Evolutionary conservation across 2,113 vertebrate genomes (phyloP).

Genomic region (Rhinolophus ferrumequinum): DNA sequence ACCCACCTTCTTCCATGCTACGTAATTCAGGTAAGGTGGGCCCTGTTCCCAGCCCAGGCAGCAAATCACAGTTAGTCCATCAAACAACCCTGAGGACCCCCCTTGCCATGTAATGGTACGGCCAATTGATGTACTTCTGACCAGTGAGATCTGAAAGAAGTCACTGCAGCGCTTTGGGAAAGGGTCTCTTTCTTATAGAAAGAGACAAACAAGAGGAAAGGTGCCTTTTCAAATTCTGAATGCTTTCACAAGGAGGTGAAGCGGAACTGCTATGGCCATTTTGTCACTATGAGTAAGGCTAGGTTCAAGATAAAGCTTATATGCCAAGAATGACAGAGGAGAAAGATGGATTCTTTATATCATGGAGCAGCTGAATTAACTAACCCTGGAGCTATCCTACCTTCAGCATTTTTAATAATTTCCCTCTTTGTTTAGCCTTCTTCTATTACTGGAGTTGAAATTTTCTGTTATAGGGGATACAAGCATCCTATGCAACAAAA

Average conservation of each 20-base stretch:
- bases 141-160: neutral
- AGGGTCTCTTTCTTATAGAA: neutral
- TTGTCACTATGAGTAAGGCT: neutral
- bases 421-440: neutral
- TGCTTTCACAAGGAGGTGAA: neutral
- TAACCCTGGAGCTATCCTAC: neutral
- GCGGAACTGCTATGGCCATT: neutral
- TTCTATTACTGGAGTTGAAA: neutral
- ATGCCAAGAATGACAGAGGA: neutral
- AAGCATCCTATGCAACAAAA: neutral
- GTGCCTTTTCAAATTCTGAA: neutral
- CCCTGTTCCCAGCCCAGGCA: neutral
- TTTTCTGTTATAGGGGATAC: neutral
- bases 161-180: neutral
- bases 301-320: neutral
- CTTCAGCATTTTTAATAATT: neutral
- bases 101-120: neutral
- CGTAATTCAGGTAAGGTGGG: neutral
- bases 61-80: neutral
- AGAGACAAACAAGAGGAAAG: neutral
- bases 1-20: neutral
- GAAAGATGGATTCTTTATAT: neutral
- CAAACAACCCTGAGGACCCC: neutral
- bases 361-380: neutral
- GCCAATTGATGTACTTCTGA: neutral